Conservation (phyloP, 2,797 vertebrate genomes). For the Luscinia megarhynchos region DNA sequence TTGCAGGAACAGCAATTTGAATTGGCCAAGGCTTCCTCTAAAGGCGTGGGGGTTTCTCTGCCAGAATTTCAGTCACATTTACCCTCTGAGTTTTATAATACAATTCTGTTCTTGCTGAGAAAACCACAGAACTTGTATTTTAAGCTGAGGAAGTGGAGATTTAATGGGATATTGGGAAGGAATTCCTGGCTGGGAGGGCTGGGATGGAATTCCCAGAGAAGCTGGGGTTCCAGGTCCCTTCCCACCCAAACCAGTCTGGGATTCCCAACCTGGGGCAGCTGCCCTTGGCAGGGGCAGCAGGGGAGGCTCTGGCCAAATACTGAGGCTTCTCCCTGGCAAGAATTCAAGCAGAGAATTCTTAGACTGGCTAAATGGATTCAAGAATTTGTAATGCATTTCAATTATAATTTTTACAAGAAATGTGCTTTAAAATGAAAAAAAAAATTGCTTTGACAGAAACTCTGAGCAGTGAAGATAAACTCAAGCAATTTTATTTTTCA, state of each 20-base stretch:
- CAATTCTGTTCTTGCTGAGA: neutral
- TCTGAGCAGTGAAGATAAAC: neutral
- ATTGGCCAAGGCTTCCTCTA: neutral
- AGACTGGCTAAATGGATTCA: neutral
- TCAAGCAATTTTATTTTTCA: neutral
- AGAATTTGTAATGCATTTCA: neutral
- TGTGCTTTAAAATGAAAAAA: neutral
- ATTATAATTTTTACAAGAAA: neutral
- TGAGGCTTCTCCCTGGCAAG: neutral
- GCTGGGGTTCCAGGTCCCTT: neutral
- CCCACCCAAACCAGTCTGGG: neutral
- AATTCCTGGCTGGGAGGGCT: neutral
- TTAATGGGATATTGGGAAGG: neutral
- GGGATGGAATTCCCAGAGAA: neutral
- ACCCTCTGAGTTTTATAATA: neutral
- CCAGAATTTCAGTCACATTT: neutral
- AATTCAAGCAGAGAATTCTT: neutral
- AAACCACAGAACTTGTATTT: neutral
- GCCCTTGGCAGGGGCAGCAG: too few relatives aligned
- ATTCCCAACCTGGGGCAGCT: neutral
- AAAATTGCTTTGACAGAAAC: neutral
- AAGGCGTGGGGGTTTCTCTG: rapidly evolving
- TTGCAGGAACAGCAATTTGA: neutral
- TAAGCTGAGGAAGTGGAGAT: neutral
- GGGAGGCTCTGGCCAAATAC: neutral